A percentile compares a stretch with the other conserved stretches of the same genome.
Evolutionary conservation across 2,113 vertebrate genomes (phyloP).

Genomic region (Gobio gobio): DNA sequence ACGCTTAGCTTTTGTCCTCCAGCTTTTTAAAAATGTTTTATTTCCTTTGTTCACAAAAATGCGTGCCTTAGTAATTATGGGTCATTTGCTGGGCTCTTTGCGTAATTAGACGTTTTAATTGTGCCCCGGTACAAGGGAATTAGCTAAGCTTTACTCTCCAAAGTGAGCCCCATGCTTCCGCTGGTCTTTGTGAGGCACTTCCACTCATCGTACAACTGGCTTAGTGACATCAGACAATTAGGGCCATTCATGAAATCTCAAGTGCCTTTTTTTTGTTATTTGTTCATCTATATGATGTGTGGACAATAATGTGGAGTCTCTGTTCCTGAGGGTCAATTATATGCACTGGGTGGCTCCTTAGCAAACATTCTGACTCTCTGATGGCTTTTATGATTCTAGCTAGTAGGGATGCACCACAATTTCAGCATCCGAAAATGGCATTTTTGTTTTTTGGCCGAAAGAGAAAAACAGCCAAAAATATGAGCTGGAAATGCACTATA

Average conservation of each 20-base stretch:
- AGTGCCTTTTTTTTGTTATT: slow-evolving; percentile 57
- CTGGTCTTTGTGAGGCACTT: slow-evolving; percentile 55
- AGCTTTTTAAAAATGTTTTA: slow-evolving; percentile 36
- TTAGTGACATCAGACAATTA: slow-evolving; percentile 76
- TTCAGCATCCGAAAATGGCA: too few relatives aligned
- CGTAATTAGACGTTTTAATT: slow-evolving; percentile 79
- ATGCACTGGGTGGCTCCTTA: neutral
- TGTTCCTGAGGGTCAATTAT: slow-evolving; percentile 38
- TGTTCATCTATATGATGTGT: slow-evolving; percentile 62
- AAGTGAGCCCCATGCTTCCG: slow-evolving; percentile 64
- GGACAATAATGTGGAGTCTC: slow-evolving; percentile 43
- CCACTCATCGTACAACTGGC: slow-evolving; percentile 55
- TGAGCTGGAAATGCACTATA: too few relatives aligned
- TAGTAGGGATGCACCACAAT: too few relatives aligned
- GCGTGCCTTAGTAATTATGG: slow-evolving; percentile 67
- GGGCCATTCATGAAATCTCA: slow-evolving; percentile 65
- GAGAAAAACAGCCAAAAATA: too few relatives aligned
- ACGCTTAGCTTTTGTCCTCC: slow-evolving; percentile 43
- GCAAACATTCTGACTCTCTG: neutral
- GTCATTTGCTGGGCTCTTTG: slow-evolving; percentile 69
- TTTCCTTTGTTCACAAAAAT: slow-evolving; percentile 54
- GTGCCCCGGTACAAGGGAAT: slow-evolving; percentile 71
- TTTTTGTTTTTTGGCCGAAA: too few relatives aligned
- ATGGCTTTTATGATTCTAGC: neutral
- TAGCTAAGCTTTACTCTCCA: slow-evolving; percentile 68